Evolutionary conservation across 2,888 invertebrate genomes (phyloP), one percentile per base, ranked within the genome.

Genomic region (Steromphala cineraria): DNA sequence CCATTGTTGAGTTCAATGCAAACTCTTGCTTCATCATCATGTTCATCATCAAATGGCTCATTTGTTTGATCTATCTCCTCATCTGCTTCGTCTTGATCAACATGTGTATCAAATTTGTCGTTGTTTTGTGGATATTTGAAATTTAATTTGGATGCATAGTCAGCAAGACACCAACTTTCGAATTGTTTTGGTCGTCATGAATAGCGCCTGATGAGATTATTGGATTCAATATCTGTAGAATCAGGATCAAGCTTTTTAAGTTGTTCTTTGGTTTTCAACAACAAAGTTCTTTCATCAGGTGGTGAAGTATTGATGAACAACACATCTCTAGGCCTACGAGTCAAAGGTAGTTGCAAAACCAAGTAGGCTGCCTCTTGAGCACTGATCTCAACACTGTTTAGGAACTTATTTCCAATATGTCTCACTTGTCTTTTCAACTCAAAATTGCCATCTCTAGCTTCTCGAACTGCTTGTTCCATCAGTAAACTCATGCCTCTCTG

Each of bases 321-420:
- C 5, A 75, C 46, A n/a, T 82, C 67, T 62, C 86, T 75, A 8
- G 85, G 83, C 2, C 82, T 62, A 21, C 71, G 67, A 56, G 80
- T 86, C 79, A 90, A 81, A 19, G 88, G 86, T 75, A 90, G 74
- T 24, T 82, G 81, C 17, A 90, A 80, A 8, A 86, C 53, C 1
- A 86, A 79, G 81, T 86, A 89, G 0, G 80, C 86, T 55, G 89
- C 88, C 77, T 91, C 90, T 78, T 90, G 90, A 2, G 89, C 89
- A 75, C 85, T 83, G 1, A 91, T 82, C 81, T 90, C 88, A 0
- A 83, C 85, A 24, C 81, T 62, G 81, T 89, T 89, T 0, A 89
- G 75, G 74, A 90, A 89, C 53, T 84, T 85, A 55, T 88, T 87
- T 31, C 85, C 88, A 53, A 90, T 80, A 0, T 21, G 15, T 31